Evolutionary conservation across 1,140 invertebrate species (phyloP).

Genomic region (Phymorhynchus buccinoides): DNA sequence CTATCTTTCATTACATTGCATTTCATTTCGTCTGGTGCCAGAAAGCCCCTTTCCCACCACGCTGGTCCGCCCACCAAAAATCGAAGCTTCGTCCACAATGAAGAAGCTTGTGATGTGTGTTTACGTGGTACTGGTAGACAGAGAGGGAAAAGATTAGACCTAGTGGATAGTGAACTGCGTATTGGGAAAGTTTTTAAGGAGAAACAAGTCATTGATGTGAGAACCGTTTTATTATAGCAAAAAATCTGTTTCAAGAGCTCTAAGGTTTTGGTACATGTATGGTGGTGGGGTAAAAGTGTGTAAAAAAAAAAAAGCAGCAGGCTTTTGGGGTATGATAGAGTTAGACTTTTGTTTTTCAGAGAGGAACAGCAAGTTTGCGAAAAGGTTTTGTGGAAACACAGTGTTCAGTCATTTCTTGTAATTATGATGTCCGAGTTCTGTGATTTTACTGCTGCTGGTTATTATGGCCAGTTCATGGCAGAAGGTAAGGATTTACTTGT

Average conservation of each 20-base stretch:
- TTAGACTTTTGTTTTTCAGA: background rate
- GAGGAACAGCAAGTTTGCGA: background rate
- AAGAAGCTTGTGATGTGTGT: conserved; percentile 13
- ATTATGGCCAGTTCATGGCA: background rate
- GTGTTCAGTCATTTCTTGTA: background rate
- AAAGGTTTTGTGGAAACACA: background rate
- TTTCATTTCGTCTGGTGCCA: no score
- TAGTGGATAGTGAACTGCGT: no score
- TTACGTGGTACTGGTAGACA: no score
- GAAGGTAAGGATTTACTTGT: conserved; percentile 15
- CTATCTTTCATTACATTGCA: conserved; percentile 36
- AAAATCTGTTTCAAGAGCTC: no score
- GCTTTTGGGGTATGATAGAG: no score
- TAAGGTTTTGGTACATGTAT: no score
- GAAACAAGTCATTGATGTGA: no score
- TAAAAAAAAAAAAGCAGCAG: no score
- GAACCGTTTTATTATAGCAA: no score
- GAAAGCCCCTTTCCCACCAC: conserved; percentile 22
- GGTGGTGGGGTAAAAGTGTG: no score
- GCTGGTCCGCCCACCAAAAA: no score
- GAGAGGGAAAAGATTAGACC: background rate
- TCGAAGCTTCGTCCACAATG: conserved; percentile 28
- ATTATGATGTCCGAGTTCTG: conserved; percentile 27
- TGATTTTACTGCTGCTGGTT: conserved; percentile 20
- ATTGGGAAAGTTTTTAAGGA: no score